Evolutionary conservation across 92 coral and sea anemone genomes (phyloP), one percentile per base, ranked within the genome.

Genomic region (Porites divaricata): DNA sequence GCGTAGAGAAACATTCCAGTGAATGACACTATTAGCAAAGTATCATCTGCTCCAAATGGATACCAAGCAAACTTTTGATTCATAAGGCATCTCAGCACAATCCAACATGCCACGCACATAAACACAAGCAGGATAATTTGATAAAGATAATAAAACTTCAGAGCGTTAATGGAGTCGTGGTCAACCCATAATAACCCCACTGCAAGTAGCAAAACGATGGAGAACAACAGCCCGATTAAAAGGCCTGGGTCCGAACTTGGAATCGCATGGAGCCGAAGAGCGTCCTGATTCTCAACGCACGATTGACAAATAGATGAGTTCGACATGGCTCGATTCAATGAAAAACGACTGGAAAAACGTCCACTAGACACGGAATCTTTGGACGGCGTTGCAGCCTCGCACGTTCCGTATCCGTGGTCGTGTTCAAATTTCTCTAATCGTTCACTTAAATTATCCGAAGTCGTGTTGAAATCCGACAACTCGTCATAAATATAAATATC

Each of bases 401-500:
- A 94, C 13, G 98, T 94, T 25, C 95, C 93, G 48, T 94, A 94
- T 6, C 98, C 98, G 63, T 94, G 95, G 53, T 94, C 98, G 69
- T 93, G 92, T 23, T 95, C 91, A 66, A 84, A 92, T 76, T 94
- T 94, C 61, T 94, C 98, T 14, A 93, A 87, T 54, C 91, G 85
- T 20, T 95, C 99, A 67, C 98, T 91, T 71, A 96, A 83, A 48
- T 86, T 93, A 70, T 95, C 98, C 6, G 98, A 90, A 16, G 98
- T 95, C 35, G 99, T 91, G 75, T 96, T 95, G 67, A 96, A 95
- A 79, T 96, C 99, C 20, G 99, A 93, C 25, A 96, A 81, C 81
- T 96, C 99, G 81, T 96, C 99, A 81, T 96, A 95, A 85, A 96
- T 96, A 78, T 96, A 96, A 51, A 96, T 96, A 74, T 96, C 99